Evolutionary conservation across 2,113 vertebrate species (phyloP).

Genomic region (Eonycteris spelaea): DNA sequence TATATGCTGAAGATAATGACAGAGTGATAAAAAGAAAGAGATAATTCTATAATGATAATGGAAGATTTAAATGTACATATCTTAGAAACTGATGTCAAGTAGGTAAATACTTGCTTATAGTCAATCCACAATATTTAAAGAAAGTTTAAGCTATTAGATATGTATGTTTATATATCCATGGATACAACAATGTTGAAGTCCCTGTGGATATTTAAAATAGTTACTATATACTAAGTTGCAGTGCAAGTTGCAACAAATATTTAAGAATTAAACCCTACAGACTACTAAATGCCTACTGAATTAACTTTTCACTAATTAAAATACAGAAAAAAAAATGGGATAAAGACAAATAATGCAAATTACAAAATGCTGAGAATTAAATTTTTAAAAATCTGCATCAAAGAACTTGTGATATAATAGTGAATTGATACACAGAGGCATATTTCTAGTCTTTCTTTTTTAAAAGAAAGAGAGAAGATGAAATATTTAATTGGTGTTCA

Average conservation of each 20-base stretch:
- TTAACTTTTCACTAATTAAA: background rate
- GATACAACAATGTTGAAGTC: background rate
- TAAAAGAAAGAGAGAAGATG: background rate
- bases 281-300: background rate
- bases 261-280: background rate
- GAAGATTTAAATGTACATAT: background rate
- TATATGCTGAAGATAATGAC: background rate
- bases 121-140: background rate
- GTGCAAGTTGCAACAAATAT: background rate
- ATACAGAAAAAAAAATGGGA: background rate
- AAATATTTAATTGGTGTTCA: background rate
- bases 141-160: background rate
- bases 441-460: background rate
- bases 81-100: background rate
- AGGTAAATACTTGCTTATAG: background rate
- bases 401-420: background rate
- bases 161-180: background rate
- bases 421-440: background rate
- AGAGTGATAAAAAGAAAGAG: background rate
- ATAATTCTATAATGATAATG: background rate
- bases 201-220: background rate
- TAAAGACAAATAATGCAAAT: background rate
- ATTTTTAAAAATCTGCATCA: background rate
- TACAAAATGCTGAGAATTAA: background rate
- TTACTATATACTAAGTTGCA: background rate